These are phyloP conservation scores for Rhimphoctona megacephalus DNA, from an alignment of 2,888 invertebrate species.

Conservation along the genomic window DNA sequence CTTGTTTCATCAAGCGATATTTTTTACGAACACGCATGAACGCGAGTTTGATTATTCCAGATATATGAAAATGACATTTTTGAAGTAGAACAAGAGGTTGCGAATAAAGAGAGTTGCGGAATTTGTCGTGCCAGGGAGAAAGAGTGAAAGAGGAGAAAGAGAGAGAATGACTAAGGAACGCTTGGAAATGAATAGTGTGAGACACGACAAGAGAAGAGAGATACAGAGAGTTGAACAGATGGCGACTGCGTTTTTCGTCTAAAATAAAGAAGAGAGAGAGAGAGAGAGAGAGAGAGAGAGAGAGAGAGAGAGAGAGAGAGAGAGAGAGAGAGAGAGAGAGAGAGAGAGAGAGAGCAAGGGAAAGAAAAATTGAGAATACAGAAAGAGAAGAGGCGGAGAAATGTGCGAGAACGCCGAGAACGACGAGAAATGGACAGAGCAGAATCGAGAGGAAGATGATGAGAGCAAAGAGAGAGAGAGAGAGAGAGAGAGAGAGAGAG, in stretches of 20 bases:
- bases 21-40: slow-evolving; percentile 5
- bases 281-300: slow-evolving; percentile 3
- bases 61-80: background rate
- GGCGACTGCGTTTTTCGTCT: slow-evolving; percentile 45
- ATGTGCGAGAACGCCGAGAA: slow-evolving; percentile 53
- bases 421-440: slow-evolving; percentile 40
- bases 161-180: slow-evolving; percentile 32
- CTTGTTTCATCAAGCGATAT: background rate
- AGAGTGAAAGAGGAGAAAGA: slow-evolving; percentile 2
- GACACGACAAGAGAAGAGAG: slow-evolving; percentile 55
- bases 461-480: slow-evolving; percentile 45
- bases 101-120: slow-evolving; percentile 39
- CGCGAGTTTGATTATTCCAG: background rate
- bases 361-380: slow-evolving; percentile 20
- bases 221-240: slow-evolving; percentile 54
- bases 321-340: slow-evolving; percentile 1
- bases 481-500: slow-evolving; percentile 59
- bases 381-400: slow-evolving; percentile 25
- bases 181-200: slow-evolving; percentile 61
- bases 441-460: slow-evolving; percentile 26
- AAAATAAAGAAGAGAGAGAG: slow-evolving; percentile 1
- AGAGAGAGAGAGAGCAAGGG: background rate
- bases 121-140: slow-evolving; percentile 30
- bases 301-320: slow-evolving; percentile 11
- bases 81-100: background rate